Evolutionary conservation across 2,888 invertebrate species (phyloP).

Genomic region (Heliconius charithonia): DNA sequence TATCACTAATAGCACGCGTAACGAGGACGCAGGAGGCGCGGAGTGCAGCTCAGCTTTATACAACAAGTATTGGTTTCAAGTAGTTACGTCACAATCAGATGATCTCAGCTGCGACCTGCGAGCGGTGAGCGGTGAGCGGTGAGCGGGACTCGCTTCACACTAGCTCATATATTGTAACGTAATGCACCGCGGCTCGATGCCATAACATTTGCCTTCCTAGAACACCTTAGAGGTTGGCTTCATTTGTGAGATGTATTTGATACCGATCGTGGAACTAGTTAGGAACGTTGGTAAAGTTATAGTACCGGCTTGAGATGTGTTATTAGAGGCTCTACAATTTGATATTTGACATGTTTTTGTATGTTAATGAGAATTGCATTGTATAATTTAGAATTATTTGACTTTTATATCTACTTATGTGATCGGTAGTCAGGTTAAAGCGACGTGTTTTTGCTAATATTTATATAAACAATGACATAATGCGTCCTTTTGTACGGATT

Average conservation of each 20-base stretch:
- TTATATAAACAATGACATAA: not conserved
- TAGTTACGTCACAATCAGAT: slow-evolving; percentile 32
- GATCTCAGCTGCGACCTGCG: slow-evolving; percentile 14
- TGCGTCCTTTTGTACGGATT: not conserved
- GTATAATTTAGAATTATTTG: not conserved
- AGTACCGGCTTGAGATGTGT: not conserved
- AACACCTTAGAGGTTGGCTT: not conserved
- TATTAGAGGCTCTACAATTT: not conserved
- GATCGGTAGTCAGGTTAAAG: too few relatives aligned
- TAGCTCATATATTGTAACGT: not conserved
- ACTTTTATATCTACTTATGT: not conserved
- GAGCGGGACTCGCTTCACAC: not conserved
- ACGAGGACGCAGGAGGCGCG: not conserved
- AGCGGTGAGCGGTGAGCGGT: not conserved
- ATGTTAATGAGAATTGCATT: not conserved
- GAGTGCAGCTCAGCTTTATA: slow-evolving; percentile 10
- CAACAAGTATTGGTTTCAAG: not conserved
- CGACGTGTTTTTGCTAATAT: not conserved
- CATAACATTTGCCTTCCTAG: slow-evolving; percentile 13
- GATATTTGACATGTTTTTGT: not conserved
- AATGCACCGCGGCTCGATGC: not conserved
- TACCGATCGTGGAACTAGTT: not conserved
- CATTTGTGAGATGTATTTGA: not conserved
- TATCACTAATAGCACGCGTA: not conserved
- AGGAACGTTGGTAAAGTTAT: not conserved